Conservation (phyloP, 1,140 invertebrate genomes). For the Nasonia giraulti region DNA sequence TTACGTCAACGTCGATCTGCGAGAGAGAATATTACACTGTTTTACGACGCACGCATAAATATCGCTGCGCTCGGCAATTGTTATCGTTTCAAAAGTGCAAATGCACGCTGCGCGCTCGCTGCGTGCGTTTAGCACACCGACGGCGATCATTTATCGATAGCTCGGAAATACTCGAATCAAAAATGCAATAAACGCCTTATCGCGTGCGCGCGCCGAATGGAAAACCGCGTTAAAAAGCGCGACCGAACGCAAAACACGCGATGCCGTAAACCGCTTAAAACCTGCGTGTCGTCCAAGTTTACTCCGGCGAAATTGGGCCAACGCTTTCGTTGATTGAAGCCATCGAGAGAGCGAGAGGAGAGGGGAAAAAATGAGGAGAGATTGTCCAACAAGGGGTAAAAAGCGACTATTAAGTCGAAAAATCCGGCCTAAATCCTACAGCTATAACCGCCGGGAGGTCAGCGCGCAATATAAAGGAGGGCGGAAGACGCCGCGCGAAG, state of each 20-base stretch:
- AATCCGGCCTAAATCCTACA: too few relatives aligned
- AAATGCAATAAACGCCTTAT: not conserved
- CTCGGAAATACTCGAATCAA: not conserved
- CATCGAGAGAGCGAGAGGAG: not conserved
- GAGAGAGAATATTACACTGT: not conserved
- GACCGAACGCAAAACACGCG: not conserved
- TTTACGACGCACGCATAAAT: too few relatives aligned
- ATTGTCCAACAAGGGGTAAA: too few relatives aligned
- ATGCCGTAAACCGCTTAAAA: not conserved
- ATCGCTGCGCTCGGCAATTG: too few relatives aligned
- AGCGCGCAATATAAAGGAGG: not conserved
- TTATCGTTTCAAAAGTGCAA: too few relatives aligned
- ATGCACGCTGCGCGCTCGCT: too few relatives aligned
- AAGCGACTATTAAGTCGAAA: too few relatives aligned
- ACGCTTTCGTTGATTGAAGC: too few relatives aligned
- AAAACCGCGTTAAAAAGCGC: not conserved
- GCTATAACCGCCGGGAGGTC: not conserved
- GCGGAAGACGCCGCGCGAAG: not conserved
- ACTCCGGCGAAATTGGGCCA: too few relatives aligned
- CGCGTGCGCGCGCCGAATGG: not conserved
- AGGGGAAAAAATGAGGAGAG: not conserved
- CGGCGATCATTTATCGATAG: not conserved
- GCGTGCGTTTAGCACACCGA: too few relatives aligned
- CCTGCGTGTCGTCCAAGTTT: too few relatives aligned
- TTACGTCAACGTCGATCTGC: not conserved